A percentile compares a stretch with the other conserved stretches of the same genome.
These are phyloP conservation scores for Drosophila nigromelanica DNA, from an alignment of 1,140 invertebrate species.

Conservation along the genomic window DNA sequence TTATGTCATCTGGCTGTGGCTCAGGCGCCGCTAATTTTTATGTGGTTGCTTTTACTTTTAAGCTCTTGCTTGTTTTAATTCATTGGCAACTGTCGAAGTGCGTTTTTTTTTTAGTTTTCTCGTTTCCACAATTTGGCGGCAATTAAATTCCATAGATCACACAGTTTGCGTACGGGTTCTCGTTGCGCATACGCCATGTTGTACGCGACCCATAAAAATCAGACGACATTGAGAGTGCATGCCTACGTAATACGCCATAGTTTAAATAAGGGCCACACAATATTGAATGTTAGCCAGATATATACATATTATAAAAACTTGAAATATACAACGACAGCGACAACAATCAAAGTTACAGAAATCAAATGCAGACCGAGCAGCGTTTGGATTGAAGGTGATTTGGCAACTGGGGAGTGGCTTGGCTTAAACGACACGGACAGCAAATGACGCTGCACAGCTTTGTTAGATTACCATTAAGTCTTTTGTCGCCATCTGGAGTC, in stretches of 20 bases:
- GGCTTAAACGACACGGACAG: conserved; percentile 6
- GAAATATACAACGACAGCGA: too few species aligned
- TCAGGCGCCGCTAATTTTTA: conserved; percentile 25
- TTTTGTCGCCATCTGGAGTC: not conserved
- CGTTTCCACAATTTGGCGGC: not conserved
- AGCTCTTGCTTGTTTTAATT: conserved; percentile 1
- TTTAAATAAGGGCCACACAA: conserved; percentile 17
- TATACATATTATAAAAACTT: not conserved
- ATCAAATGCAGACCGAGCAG: conserved; percentile 6
- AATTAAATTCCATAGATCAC: not conserved
- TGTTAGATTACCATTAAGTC: not conserved
- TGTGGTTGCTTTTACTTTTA: conserved; percentile 45
- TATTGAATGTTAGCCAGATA: not conserved
- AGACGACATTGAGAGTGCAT: conserved; percentile 18
- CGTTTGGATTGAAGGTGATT: conserved; percentile 5
- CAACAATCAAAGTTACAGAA: not conserved
- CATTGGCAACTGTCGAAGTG: conserved; percentile 19
- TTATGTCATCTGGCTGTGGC: conserved; percentile 56
- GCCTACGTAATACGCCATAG: conserved; percentile 12
- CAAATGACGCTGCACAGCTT: conserved; percentile 10
- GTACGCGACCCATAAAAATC: conserved; percentile 1
- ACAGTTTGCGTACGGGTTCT: too few species aligned
- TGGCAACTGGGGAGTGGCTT: conserved; percentile 17
- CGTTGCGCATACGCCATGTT: not conserved
- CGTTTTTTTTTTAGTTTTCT: too few species aligned